These are phyloP conservation scores for Drosophila kambysellisi DNA, from an alignment of 2,888 invertebrate genomes.

Conservation along the genomic window DNA sequence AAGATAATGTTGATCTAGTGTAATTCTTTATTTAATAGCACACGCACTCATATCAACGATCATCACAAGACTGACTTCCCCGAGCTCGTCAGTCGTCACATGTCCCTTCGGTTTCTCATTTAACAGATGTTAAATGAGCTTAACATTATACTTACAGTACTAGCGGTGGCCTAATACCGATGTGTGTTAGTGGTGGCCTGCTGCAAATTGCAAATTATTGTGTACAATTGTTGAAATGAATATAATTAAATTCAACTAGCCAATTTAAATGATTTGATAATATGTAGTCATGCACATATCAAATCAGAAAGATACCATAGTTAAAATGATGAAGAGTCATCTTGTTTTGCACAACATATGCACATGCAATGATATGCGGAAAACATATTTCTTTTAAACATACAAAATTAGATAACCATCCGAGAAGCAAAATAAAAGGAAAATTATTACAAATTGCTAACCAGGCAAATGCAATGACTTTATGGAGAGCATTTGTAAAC, in stretches of 20 bases:
- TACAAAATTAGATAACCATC: constrained; percentile 47
- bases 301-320: not conserved
- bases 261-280: not conserved
- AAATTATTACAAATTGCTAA: constrained; percentile 64
- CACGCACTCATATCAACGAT: too few species aligned
- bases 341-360: not conserved
- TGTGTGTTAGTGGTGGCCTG: too few species aligned
- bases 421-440: not conserved
- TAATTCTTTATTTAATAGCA: too few species aligned
- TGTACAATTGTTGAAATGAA: not conserved
- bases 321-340: constrained; percentile 2
- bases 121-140: too few species aligned
- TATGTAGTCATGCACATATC: not conserved
- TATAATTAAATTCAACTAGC: not conserved
- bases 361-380: not conserved
- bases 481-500: constrained; percentile 62
- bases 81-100: too few species aligned
- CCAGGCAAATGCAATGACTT: constrained; percentile 69
- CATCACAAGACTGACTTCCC: too few species aligned
- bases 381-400: constrained; percentile 36
- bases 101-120: too few species aligned
- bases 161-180: too few species aligned
- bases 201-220: too few species aligned
- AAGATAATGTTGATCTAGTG: too few species aligned
- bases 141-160: too few species aligned